Percentiles rank a stretch among this genome's conserved stretches.
phyloP scores from a whole-genome alignment of 2,797 vertebrate species.

The Antrozous pallidus region DNA sequence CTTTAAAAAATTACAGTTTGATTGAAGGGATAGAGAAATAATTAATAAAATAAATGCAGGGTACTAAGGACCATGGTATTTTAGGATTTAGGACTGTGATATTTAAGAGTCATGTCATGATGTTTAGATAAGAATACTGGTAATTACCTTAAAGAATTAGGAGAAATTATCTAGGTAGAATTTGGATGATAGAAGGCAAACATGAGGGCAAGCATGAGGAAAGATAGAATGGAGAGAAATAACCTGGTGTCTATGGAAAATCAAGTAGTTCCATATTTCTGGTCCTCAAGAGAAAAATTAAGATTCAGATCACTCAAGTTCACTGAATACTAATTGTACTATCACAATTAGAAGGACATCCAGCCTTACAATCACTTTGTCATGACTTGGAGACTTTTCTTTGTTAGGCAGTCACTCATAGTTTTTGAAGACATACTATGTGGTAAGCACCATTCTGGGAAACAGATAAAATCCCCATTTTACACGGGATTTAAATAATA shows the following conservation, averaged over 20 bases:
- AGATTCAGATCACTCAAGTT: not conserved
- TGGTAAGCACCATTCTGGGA: not conserved
- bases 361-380: not conserved
- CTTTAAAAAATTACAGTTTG: not conserved
- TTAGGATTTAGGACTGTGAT: not conserved
- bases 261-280: not conserved
- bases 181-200: not conserved
- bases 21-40: not conserved
- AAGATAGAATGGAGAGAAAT: not conserved
- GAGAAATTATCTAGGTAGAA: not conserved
- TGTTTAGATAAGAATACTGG: not conserved
- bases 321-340: not conserved
- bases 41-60: not conserved
- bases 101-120: not conserved
- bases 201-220: not conserved
- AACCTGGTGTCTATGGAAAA: not conserved
- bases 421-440: not conserved
- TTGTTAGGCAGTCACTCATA: not conserved
- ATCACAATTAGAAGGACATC: not conserved
- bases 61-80: not conserved
- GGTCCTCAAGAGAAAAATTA: not conserved
- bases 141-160: not conserved
- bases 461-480: not conserved
- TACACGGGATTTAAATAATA: not conserved
- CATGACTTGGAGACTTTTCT: not conserved